Evolutionary conservation across 2,888 invertebrate genomes (phyloP).

Genomic region (Trichogramma evanescens): DNA sequence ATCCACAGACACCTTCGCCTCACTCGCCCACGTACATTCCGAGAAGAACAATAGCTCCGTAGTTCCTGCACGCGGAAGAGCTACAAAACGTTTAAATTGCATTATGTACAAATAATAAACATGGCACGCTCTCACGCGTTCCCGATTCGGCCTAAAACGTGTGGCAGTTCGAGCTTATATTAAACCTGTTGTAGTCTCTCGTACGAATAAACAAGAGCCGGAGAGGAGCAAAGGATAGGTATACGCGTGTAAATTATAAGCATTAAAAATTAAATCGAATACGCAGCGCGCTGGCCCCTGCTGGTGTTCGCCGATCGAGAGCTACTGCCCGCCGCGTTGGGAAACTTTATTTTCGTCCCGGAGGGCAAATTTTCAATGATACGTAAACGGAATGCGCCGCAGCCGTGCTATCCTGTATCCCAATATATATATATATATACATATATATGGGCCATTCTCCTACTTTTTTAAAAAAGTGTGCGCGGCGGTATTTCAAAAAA

Average conservation of each 20-base stretch:
- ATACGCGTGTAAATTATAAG: background rate
- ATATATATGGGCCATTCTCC: no score
- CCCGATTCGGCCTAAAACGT: no score
- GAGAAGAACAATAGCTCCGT: constrained; percentile 2
- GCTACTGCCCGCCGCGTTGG: background rate
- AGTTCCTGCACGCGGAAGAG: no score
- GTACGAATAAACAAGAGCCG: no score
- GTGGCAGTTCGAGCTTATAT: no score
- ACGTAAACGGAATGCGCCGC: constrained; percentile 2
- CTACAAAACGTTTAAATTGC: constrained; percentile 6
- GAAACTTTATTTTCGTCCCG: background rate
- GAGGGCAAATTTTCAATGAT: constrained; percentile 2
- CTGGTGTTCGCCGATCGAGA: background rate
- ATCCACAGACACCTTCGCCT: no score
- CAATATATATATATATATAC: background rate
- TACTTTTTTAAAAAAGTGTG: no score
- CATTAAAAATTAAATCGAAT: constrained; percentile 10
- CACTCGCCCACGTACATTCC: no score
- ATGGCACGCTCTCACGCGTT: background rate
- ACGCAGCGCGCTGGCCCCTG: background rate
- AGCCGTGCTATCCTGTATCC: constrained; percentile 1
- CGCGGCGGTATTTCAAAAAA: no score
- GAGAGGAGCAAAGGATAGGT: no score
- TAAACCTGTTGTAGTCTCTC: no score
- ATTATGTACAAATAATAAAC: background rate